phyloP scores from a whole-genome alignment of 2,888 invertebrate species.

The Plebejus argus region DNA sequence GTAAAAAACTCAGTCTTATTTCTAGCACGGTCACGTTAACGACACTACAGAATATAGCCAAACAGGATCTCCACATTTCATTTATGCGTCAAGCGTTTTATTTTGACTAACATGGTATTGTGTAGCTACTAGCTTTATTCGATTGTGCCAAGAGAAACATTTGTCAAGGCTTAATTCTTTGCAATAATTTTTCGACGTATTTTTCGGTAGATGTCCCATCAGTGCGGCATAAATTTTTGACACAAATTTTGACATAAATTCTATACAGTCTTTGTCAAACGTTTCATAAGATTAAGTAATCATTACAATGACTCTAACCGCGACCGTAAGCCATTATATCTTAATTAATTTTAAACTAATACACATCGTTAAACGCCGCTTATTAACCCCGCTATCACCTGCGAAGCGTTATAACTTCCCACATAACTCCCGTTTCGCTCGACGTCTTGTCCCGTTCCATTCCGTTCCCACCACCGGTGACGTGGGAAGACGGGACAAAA shows the following conservation, averaged over 20 bases:
- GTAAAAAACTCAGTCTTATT: not conserved
- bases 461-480: constrained; percentile 50
- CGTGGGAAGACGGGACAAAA: constrained; percentile 57
- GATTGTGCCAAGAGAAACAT: too few species aligned
- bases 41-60: not conserved
- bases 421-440: constrained; percentile 28
- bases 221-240: too few species aligned
- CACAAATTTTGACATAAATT: too few species aligned
- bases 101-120: constrained; percentile 1
- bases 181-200: too few species aligned
- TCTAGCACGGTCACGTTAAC: not conserved
- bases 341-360: too few species aligned
- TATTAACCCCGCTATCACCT: not conserved
- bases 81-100: not conserved
- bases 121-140: too few species aligned
- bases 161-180: too few species aligned
- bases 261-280: not conserved
- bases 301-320: too few species aligned
- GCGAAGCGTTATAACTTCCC: not conserved
- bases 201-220: too few species aligned
- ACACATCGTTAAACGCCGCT: not conserved
- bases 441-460: constrained; percentile 42
- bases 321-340: too few species aligned
- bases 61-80: not conserved
- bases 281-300: too few species aligned